These are phyloP conservation scores for Bathynomus jamesi DNA, from an alignment of 1,140 invertebrate species.

Conservation along the genomic window DNA sequence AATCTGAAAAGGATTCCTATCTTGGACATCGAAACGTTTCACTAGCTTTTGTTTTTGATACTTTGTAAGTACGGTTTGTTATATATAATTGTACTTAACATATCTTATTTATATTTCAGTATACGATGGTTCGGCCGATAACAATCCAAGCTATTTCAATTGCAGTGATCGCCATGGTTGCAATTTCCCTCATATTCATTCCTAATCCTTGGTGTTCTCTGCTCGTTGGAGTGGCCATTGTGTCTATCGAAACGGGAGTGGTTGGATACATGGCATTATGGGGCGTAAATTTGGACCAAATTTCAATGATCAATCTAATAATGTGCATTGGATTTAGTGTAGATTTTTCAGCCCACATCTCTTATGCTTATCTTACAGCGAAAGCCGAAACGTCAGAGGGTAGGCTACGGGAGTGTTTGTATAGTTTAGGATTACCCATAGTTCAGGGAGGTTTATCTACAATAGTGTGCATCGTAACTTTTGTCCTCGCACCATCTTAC, in stretches of 20 bases:
- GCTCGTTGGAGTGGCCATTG: slow-evolving; percentile 90
- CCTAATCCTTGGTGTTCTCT: slow-evolving; percentile 85
- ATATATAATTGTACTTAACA: no score
- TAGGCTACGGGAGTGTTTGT: slow-evolving; percentile 75
- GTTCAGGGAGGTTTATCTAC: slow-evolving; percentile 89
- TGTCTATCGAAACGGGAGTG: slow-evolving; percentile 92
- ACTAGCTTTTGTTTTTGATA: no score
- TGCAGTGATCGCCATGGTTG: slow-evolving; percentile 90
- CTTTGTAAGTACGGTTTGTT: no score
- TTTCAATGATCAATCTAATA: slow-evolving; percentile 97
- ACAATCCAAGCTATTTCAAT: slow-evolving; percentile 88
- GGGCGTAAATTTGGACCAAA: slow-evolving; percentile 89
- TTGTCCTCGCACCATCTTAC: slow-evolving; percentile 84
- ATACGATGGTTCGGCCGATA: slow-evolving; percentile 84
- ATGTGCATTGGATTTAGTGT: slow-evolving; percentile 98
- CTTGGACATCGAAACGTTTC: no score
- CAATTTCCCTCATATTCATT: slow-evolving; percentile 91
- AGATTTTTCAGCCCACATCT: slow-evolving; percentile 94
- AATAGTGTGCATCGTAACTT: slow-evolving; percentile 77
- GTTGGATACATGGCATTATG: slow-evolving; percentile 94
- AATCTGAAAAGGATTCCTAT: no score
- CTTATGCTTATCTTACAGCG: slow-evolving; percentile 92
- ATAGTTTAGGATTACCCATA: slow-evolving; percentile 84
- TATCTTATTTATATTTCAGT: slow-evolving; percentile 54
- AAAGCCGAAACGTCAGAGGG: slow-evolving; percentile 64